Evolutionary conservation across 2,888 invertebrate genomes (phyloP), one percentile per base, ranked within the genome.

Genomic region (Thymelicus lineola): DNA sequence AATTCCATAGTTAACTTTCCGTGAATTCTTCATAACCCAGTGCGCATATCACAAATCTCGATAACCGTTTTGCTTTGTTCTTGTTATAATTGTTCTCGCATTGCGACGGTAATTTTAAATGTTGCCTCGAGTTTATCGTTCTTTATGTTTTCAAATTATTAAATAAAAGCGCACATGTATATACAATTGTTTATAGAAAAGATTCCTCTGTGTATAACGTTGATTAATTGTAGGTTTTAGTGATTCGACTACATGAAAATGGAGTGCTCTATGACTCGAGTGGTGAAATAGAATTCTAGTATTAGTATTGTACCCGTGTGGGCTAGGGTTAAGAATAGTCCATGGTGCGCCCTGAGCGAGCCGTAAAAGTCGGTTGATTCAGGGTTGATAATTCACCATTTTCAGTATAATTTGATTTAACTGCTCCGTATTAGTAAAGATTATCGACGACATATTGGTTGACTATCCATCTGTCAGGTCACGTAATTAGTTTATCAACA

Each of bases 311-410:
- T 45, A 6, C 62, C 62, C 62, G 62, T 36, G 62, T 63, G 62
- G 62, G 35, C 62, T 36, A 36, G 62, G 62, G n/a, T 48, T 48
- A 9, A 45, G 57, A 65, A 57, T 57, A 57, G 38, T 20, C 65
- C 57, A 57, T 36, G 35, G 65, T 48, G 0, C 10, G 3, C 53
- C 45, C 57, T 57, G 42, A 15, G 57, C 65, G 45, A 35, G 57
- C 20, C 65, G 65, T 57, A 57, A 65, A 17, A 57, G 57, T 20
- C 65, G 65, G 35, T 55, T 65, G 42, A 42, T 48, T 50, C 48
- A 63, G 62, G 62, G 62, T 15, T 10, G 62, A 10, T 63, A 35
- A 50, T 63, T 50, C 50, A 63, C 46, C 46, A 46, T 10, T 57
- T 55, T 20, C 20, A 20, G 20, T 0, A 20, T 55, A 20, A 10